These are phyloP conservation scores for Eulemur rufifrons DNA, from an alignment of 2,113 vertebrate species.

Conservation along the genomic window DNA sequence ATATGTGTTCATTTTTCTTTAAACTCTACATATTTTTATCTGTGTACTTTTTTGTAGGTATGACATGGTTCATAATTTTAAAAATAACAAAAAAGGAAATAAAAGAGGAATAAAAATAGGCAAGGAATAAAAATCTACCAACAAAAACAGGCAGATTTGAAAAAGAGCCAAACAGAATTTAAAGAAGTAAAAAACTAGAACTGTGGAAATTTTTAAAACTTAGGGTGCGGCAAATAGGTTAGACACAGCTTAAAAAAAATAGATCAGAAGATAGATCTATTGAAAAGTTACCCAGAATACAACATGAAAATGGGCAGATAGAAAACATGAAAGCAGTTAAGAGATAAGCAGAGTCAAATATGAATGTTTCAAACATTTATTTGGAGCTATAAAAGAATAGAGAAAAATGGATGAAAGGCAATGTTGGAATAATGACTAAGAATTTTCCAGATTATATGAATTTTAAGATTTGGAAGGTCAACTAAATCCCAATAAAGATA, in stretches of 20 bases:
- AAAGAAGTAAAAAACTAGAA: neutral
- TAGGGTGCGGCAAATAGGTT: neutral
- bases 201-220: neutral
- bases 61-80: neutral
- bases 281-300: slow-evolving; percentile 15
- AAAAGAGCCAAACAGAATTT: slow-evolving; percentile 25
- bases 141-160: neutral
- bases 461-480: slow-evolving; percentile 23
- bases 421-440: neutral
- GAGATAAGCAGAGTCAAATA: neutral
- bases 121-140: slow-evolving; percentile 5
- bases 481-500: neutral
- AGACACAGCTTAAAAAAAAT: slow-evolving; percentile 3
- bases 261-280: neutral
- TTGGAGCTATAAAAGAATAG: neutral
- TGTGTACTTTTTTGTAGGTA: slow-evolving; percentile 26
- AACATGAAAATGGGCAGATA: neutral
- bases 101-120: neutral
- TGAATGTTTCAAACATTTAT: neutral
- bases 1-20: slow-evolving; percentile 28
- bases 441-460: slow-evolving; percentile 34
- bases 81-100: neutral
- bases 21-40: neutral
- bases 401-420: slow-evolving; percentile 24
- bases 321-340: slow-evolving; percentile 24